These are phyloP conservation scores for Lepidiolamprologus cunningtoni DNA, from an alignment of 2,113 vertebrate species.

Conservation along the genomic window DNA sequence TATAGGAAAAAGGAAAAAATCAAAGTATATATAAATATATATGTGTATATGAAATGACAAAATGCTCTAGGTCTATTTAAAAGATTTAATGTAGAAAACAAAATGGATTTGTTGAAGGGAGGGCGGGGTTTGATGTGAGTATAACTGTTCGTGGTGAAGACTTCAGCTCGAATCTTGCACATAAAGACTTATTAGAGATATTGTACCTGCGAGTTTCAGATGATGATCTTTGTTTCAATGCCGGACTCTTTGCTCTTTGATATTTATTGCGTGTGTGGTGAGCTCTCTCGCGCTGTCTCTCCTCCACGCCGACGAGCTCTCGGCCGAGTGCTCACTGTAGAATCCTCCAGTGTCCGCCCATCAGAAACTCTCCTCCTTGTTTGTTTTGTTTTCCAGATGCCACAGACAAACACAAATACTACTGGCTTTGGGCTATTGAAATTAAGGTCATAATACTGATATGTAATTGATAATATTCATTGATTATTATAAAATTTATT, in stretches of 20 bases:
- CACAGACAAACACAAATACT: constrained; percentile 59
- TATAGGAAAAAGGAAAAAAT: constrained; percentile 50
- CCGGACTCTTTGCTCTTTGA: constrained; percentile 68
- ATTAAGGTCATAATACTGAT: constrained; percentile 57
- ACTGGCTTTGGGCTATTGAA: constrained; percentile 65
- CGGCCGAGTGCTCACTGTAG: constrained; percentile 30
- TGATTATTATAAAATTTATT: constrained; percentile 66
- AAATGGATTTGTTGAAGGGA: constrained; percentile 24
- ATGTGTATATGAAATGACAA: constrained; percentile 73
- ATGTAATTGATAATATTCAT: constrained; percentile 67
- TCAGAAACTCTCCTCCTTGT: neutral
- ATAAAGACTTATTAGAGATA: constrained; percentile 75
- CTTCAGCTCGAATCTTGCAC: constrained; percentile 74
- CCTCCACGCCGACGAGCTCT: neutral
- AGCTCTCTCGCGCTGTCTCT: neutral
- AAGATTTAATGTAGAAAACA: constrained; percentile 60
- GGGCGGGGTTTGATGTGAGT: constrained; percentile 52
- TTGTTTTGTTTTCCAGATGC: constrained; percentile 30
- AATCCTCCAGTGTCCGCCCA: constrained; percentile 42
- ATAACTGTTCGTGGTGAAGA: constrained; percentile 70
- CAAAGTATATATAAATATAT: constrained; percentile 68
- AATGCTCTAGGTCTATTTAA: constrained; percentile 75
- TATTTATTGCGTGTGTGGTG: constrained; percentile 71
- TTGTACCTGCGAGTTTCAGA: constrained; percentile 70
- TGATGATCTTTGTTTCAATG: constrained; percentile 66